Conservation (phyloP, 2,888 invertebrate genomes). For the Chironomus riparius region DNA sequence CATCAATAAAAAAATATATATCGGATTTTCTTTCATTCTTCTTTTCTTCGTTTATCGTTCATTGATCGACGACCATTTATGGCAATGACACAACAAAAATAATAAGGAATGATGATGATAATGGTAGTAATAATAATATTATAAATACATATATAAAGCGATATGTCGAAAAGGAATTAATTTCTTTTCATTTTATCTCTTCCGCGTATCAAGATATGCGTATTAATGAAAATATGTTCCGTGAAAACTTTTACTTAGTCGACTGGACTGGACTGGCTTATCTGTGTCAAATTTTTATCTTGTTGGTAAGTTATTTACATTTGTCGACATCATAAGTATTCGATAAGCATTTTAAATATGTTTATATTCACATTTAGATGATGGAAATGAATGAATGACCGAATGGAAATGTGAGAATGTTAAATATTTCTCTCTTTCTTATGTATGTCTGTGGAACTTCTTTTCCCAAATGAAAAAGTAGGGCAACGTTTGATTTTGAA, state of each 20-base stretch:
- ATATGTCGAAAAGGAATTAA: not conserved
- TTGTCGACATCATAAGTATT: not conserved
- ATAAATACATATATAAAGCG: not conserved
- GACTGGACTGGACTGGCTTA: not conserved
- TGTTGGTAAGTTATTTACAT: not conserved
- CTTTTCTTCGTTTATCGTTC: not conserved
- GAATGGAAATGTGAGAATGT: no score
- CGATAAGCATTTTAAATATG: not conserved
- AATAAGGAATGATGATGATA: not conserved
- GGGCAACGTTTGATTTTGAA: not conserved
- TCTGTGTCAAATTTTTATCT: not conserved
- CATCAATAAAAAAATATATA: not conserved
- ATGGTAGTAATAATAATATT: not conserved
- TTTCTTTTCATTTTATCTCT: not conserved
- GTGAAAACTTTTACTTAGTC: no score
- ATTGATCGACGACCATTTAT: not conserved
- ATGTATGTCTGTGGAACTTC: no score
- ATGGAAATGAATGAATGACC: no score
- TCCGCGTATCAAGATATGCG: not conserved
- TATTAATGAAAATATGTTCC: not conserved
- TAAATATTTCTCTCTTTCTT: not conserved
- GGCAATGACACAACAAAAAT: not conserved
- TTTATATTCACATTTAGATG: no score
- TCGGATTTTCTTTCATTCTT: not conserved
- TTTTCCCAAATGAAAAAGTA: not conserved